Percentiles rank a stretch among this genome's conserved stretches.
These are phyloP conservation scores for Ceratina calcarata DNA, from an alignment of 1,140 invertebrate species.

Conservation along the genomic window DNA sequence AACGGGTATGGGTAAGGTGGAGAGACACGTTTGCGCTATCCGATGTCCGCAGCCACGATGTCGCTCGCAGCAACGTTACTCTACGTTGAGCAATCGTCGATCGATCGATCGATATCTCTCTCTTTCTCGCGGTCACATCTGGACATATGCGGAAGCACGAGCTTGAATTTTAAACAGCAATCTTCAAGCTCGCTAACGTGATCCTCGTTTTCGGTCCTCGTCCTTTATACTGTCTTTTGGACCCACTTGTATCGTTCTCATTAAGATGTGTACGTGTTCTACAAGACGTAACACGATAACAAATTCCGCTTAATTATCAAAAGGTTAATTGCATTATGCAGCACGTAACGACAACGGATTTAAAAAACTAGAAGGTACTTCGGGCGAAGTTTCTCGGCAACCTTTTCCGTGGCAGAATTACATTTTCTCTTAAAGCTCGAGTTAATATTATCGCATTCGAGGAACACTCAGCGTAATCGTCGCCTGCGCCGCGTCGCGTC, in stretches of 20 bases:
- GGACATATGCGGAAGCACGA: neutral
- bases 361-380: neutral
- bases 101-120: constrained; percentile 66
- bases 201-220: no score
- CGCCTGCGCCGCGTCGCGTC: neutral
- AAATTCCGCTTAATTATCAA: neutral
- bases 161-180: constrained; percentile 10
- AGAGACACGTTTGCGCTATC: constrained; percentile 66
- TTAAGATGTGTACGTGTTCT: no score
- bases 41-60: constrained; percentile 62
- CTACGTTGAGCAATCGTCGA: constrained; percentile 52
- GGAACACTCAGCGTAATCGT: neutral
- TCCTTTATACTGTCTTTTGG: no score
- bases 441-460: constrained; percentile 3
- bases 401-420: neutral
- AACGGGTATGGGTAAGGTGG: constrained; percentile 64
- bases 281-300: no score
- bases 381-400: neutral
- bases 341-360: neutral
- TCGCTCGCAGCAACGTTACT: constrained; percentile 47
- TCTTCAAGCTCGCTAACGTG: constrained; percentile 1
- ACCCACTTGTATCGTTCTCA: no score
- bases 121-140: constrained; percentile 58
- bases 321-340: neutral
- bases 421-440: neutral